Percentiles rank a stretch among this genome's conserved stretches.
Evolutionary conservation across 2,113 vertebrate species (phyloP).

Genomic region (Engraulis encrasicolus): DNA sequence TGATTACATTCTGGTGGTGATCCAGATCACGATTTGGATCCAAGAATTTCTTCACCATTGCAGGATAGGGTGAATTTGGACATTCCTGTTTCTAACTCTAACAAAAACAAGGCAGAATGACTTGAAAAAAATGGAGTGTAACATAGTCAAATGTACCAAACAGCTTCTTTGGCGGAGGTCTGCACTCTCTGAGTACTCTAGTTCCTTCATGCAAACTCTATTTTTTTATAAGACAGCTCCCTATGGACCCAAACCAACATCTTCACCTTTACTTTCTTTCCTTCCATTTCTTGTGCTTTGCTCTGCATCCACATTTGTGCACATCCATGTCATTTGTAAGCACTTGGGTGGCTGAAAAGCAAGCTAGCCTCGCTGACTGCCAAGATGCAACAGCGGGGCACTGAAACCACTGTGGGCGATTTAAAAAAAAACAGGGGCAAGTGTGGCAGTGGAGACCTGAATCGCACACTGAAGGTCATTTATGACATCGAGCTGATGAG

Average conservation of each 20-base stretch:
- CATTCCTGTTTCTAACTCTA: no score
- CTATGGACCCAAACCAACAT: neutral
- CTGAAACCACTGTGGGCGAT: neutral
- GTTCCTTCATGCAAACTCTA: no score
- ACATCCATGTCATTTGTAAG: constrained; percentile 13
- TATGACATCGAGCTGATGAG: neutral
- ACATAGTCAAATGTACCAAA: no score
- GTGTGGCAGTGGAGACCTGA: neutral
- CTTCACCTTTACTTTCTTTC: neutral
- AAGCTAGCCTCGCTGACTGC: neutral
- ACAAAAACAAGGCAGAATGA: no score
- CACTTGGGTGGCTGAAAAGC: neutral
- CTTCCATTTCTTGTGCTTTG: neutral
- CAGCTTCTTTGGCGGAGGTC: no score
- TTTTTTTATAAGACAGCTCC: neutral
- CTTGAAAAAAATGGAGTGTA: no score
- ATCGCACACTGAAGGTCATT: neutral
- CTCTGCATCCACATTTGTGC: neutral
- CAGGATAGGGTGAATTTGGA: no score
- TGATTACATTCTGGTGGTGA: no score
- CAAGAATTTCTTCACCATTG: no score
- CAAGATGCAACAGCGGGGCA: constrained; percentile 6
- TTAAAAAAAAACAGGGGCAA: neutral
- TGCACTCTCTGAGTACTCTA: no score
- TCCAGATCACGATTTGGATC: no score